Percentiles rank a stretch among this genome's conserved stretches.
Evolutionary conservation across 2,888 invertebrate species (phyloP).

Genomic region (Spicauda simplicius): DNA sequence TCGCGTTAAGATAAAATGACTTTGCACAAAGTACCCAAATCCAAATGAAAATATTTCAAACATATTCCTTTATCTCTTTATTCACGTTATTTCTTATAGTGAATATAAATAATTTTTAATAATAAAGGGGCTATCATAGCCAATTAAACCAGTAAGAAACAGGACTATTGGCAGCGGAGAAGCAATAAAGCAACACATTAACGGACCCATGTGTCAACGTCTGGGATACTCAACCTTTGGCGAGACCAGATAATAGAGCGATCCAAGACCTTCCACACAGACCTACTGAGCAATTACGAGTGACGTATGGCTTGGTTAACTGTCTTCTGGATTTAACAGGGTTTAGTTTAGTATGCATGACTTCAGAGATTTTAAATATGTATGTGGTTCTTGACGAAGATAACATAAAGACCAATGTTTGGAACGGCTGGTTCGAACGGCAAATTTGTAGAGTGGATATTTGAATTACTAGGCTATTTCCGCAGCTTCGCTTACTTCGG

Average conservation of each 20-base stretch:
- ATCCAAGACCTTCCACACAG: conserved; percentile 23
- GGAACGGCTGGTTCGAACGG: too few species aligned
- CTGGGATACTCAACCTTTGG: conserved; percentile 24
- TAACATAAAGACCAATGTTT: not conserved
- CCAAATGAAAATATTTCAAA: too few species aligned
- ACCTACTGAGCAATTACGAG: conserved; percentile 18
- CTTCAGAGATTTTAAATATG: not conserved
- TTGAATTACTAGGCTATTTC: too few species aligned
- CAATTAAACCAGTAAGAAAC: conserved; percentile 12
- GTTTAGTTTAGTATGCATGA: not conserved
- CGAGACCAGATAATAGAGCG: conserved; percentile 24
- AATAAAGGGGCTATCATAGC: not conserved
- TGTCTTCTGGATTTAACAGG: not conserved
- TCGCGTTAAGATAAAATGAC: too few species aligned
- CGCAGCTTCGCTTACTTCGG: too few species aligned
- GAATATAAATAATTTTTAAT: not conserved
- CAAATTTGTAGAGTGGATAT: too few species aligned
- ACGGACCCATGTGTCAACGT: conserved; percentile 28
- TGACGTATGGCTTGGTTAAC: conserved; percentile 8
- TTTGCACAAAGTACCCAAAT: too few species aligned
- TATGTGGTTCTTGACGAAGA: not conserved
- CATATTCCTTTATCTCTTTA: too few species aligned
- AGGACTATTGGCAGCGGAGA: conserved; percentile 19
- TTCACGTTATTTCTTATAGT: too few species aligned
- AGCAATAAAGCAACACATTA: conserved; percentile 29